Conservation (phyloP, 1,140 invertebrate genomes). For the Hylyphantes graminicola region DNA sequence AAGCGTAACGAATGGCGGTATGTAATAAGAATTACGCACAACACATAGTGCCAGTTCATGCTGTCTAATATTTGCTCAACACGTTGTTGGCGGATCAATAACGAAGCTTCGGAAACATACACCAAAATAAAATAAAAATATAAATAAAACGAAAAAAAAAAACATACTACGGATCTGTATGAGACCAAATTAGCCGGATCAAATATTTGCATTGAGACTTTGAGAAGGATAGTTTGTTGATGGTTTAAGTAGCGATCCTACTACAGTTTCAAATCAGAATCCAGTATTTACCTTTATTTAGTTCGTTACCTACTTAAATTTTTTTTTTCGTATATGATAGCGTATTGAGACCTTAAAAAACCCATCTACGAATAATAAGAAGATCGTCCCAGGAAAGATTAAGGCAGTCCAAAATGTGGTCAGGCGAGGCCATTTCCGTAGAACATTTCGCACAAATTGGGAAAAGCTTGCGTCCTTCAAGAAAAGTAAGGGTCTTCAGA, state of each 20-base stretch:
- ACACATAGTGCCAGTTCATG: background rate
- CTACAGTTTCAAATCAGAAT: conserved; percentile 1
- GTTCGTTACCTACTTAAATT: background rate
- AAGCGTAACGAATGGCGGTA: too few species aligned
- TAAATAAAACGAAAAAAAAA: background rate
- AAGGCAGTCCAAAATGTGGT: too few species aligned
- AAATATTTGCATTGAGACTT: conserved; percentile 24
- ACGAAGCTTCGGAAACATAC: background rate
- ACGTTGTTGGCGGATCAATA: conserved; percentile 22
- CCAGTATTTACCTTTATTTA: background rate
- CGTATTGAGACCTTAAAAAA: too few species aligned
- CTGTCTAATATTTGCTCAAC: conserved; percentile 29
- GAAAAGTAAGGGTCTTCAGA: too few species aligned
- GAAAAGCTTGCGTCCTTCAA: too few species aligned
- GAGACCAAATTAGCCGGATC: conserved; percentile 7
- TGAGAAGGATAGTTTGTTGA: background rate
- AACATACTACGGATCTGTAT: background rate
- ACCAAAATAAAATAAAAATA: background rate
- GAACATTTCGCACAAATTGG: too few species aligned
- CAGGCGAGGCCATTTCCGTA: too few species aligned
- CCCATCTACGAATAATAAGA: too few species aligned
- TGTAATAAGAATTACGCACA: conserved; percentile 1
- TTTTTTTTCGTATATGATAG: background rate
- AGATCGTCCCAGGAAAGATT: too few species aligned
- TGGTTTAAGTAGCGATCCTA: too few species aligned